Evolutionary conservation across 2,113 vertebrate genomes (phyloP).

Genomic region (Camarhynchus parvulus): DNA sequence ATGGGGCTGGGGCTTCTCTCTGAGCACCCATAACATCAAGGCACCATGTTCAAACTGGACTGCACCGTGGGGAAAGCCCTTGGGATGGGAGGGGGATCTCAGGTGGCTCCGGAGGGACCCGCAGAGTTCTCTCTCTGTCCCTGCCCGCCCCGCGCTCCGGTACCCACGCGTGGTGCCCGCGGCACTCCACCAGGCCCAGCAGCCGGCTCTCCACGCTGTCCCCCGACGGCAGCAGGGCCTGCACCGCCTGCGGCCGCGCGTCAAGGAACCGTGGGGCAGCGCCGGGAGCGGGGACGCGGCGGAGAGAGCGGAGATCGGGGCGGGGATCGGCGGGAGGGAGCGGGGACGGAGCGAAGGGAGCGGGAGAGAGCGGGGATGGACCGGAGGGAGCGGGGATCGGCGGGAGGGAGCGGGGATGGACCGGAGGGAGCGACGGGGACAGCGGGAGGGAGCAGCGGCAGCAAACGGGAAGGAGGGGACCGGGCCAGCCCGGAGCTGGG

Average conservation of each 20-base stretch:
- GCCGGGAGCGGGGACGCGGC: not conserved
- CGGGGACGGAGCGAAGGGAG: not conserved
- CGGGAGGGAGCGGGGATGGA: not conserved
- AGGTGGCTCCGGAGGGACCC: rapidly evolving
- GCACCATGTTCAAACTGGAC: rapidly evolving
- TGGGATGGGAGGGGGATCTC: rapidly evolving
- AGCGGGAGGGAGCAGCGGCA: no score
- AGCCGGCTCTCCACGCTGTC: conserved; percentile 83
- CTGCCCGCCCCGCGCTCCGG: not conserved
- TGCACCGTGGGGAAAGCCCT: no score
- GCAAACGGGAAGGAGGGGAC: no score
- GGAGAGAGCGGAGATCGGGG: not conserved
- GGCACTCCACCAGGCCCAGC: conserved; percentile 84
- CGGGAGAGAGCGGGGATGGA: no score
- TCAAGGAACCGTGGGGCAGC: conserved; percentile 62
- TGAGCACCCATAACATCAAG: rapidly evolving
- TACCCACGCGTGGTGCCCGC: conserved; percentile 80
- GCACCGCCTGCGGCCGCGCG: conserved; percentile 79
- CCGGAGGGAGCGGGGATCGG: not conserved
- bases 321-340: not conserved
- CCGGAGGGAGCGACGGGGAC: not conserved
- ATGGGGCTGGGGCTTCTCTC: rapidly evolving
- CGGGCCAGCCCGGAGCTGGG: no score
- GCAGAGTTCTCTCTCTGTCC: not conserved
- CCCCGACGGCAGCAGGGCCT: conserved; percentile 78